Base-by-base conservation (phyloP, 2,797 vertebrate species). In the Chelon auratus region DNA sequence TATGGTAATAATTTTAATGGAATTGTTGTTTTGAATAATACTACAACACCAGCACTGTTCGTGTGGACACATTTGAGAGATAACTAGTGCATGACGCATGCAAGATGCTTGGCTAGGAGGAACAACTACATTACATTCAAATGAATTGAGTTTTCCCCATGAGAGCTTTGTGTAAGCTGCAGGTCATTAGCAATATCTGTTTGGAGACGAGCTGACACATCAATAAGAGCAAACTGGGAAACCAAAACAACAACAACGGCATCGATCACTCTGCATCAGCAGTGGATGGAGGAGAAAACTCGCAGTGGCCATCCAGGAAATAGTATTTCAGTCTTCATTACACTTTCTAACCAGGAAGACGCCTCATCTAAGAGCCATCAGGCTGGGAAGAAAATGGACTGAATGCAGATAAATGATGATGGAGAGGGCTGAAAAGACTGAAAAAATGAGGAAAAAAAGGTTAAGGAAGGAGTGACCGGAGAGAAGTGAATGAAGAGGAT, bases 261-360 rank as follows among this genome's bases (percentile, higher is more conserved):
- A 91, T 91, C 83, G 87, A 92, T 93, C 91, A 92, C 86, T 91
- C 89, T 83, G 83, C 89, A 85, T 89, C 89, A 89, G 69, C 66
- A 43, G 56, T 70, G 74, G 83, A 80, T 84, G 87, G 87, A 80
- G 88, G 81, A 73, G 85, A 89, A 93, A 93, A 90, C 87, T 90
- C 90, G 82, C 86, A 91, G 87, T 84, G 80, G 89, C 90, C 84
- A 81, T 87, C 83, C 80, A 87, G 91, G 91, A 93, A 94, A 94
- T 94, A 91, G 89, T 92, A 92, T 91, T 93, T 94, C 91, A 89
- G 85, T 93, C 93, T 93, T 94, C 92, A 94, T 94, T 93, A 93
- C 82, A 80, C 81, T 85, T 86, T 87, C 84, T 92, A 93, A 92
- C 83, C 91, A 85, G 85, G 89, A 78, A 90, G 87, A 90, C 85